A percentile compares a stretch with the other conserved stretches of the same genome.
Conservation (phyloP, 2,797 vertebrate species). For the Malurus leucopterus region DNA sequence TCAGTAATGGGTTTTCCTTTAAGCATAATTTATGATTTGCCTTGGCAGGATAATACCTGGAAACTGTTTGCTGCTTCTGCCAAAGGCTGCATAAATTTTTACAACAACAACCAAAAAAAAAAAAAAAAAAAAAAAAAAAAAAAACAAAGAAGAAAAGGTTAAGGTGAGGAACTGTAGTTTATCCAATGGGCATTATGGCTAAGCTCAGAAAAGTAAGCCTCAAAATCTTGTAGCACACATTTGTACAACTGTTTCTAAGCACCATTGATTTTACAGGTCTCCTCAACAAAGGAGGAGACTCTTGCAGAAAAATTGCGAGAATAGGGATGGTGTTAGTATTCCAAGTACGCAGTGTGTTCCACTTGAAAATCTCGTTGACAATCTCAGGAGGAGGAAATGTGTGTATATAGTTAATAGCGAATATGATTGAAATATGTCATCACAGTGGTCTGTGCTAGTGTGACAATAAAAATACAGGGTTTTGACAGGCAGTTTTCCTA, state of each 20-base stretch:
- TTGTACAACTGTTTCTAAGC: neutral
- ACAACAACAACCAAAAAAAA: neutral
- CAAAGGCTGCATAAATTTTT: neutral
- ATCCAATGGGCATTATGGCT: neutral
- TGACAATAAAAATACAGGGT: neutral
- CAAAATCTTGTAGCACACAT: neutral
- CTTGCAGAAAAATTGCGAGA: neutral
- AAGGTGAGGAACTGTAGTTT: neutral
- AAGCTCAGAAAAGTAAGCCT: neutral
- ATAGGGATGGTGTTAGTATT: neutral
- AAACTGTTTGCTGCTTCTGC: neutral
- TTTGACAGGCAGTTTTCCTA: neutral
- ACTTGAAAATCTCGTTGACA: neutral
- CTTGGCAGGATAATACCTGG: neutral
- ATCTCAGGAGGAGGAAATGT: neutral
- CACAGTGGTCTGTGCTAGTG: neutral
- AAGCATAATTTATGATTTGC: conserved; percentile 30
- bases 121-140: neutral
- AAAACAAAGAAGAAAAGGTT: neutral
- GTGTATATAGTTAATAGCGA: neutral
- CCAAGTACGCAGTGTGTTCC: neutral
- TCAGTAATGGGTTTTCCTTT: conserved; percentile 16
- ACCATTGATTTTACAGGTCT: neutral
- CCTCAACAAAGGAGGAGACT: neutral
- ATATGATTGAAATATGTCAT: neutral